These are phyloP conservation scores for Oreochromis niloticus DNA, from an alignment of 2,113 vertebrate genomes.

Conservation along the genomic window DNA sequence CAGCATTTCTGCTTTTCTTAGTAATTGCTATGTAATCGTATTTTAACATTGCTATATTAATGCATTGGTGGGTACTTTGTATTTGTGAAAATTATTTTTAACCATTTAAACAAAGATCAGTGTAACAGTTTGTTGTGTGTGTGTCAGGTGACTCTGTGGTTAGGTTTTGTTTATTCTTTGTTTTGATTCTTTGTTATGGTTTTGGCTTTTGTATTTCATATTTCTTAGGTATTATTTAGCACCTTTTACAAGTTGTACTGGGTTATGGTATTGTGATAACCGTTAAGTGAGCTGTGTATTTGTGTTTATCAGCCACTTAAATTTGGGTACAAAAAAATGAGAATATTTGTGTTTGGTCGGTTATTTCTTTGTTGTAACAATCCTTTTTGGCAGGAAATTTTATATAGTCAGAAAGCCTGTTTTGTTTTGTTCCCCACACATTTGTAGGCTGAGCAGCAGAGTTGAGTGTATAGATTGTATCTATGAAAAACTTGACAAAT, in stretches of 20 bases:
- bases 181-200: background rate
- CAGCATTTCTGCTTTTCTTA: background rate
- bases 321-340: background rate
- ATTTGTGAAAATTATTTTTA: background rate
- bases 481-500: background rate
- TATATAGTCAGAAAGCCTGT: accelerated
- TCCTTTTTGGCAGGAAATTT: background rate
- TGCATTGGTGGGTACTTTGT: background rate
- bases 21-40: accelerated
- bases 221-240: background rate
- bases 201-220: background rate
- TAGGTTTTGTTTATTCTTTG: background rate
- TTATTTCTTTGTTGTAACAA: background rate
- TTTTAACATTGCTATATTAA: background rate
- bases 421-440: background rate
- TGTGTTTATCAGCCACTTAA: background rate
- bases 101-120: background rate
- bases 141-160: background rate
- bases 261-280: background rate
- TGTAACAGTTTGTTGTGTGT: background rate
- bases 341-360: accelerated
- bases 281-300: accelerated
- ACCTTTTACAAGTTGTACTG: background rate
- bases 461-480: background rate
- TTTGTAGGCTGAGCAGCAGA: accelerated